phyloP scores from a whole-genome alignment of 2,888 invertebrate genomes.

The Chironomus riparius region DNA sequence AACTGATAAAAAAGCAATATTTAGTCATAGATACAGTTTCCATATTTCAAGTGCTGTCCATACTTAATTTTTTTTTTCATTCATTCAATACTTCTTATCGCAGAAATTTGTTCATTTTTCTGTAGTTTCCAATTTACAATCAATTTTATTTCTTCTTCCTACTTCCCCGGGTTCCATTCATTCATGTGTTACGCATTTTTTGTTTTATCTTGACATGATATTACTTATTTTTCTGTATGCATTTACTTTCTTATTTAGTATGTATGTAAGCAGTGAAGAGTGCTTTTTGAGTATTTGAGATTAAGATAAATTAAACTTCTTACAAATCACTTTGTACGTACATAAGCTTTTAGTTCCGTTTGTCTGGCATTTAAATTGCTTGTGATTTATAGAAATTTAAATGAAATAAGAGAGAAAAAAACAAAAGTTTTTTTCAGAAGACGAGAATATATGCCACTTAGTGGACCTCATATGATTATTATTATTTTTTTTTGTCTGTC shows the following conservation, averaged over 20 bases:
- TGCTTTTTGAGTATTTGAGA: background rate
- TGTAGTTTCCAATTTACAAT: background rate
- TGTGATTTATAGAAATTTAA: background rate
- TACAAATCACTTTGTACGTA: background rate
- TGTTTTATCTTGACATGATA: background rate
- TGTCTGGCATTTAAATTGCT: background rate
- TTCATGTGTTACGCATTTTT: background rate
- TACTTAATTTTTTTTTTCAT: background rate
- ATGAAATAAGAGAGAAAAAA: too few relatives aligned
- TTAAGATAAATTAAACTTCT: background rate
- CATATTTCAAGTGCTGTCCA: background rate
- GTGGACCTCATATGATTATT: too few relatives aligned
- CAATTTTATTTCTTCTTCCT: background rate
- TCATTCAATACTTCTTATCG: background rate
- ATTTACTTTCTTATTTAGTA: background rate
- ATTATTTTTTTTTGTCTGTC: too few relatives aligned
- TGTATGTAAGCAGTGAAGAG: too few relatives aligned
- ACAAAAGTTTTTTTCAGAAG: too few relatives aligned
- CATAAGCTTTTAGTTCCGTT: background rate
- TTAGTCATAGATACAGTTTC: background rate
- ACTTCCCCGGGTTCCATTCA: background rate
- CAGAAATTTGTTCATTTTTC: background rate
- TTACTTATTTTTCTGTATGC: background rate
- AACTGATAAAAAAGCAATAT: background rate
- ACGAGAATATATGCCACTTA: too few relatives aligned